phyloP scores from a whole-genome alignment of 2,113 vertebrate species.

The Galbula dea region DNA sequence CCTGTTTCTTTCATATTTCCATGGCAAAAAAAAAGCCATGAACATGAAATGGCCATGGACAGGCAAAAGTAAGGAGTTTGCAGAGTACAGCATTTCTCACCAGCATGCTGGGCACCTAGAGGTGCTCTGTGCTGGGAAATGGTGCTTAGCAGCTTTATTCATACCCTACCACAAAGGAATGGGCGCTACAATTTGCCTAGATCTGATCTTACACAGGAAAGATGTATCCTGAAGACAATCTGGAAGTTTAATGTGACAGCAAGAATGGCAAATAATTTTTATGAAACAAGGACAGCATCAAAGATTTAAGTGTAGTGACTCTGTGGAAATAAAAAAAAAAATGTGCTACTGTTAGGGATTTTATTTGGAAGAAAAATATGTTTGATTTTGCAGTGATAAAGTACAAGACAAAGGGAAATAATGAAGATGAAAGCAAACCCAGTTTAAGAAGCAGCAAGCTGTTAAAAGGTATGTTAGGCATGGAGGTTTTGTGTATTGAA shows the following conservation, averaged over 20 bases:
- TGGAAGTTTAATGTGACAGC: neutral
- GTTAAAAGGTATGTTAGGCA: neutral
- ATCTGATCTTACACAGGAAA: neutral
- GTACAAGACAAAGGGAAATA: neutral
- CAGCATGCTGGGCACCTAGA: fast-evolving
- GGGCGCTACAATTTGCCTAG: fast-evolving
- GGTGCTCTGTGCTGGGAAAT: neutral
- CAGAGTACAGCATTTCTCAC: neutral
- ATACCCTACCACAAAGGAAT: neutral
- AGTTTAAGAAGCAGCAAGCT: neutral
- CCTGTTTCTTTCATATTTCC: neutral
- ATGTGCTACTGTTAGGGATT: neutral
- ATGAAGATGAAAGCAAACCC: neutral
- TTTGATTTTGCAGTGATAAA: neutral
- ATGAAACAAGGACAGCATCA: neutral
- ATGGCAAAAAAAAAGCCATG: neutral
- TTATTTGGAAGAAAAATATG: neutral
- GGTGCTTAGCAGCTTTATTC: neutral
- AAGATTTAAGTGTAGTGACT: neutral
- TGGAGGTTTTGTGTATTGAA: neutral
- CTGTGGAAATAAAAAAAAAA: neutral
- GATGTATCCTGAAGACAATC: neutral
- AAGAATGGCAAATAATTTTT: fast-evolving
- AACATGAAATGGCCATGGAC: neutral
- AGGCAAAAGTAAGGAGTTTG: neutral